Conservation (phyloP, 2,113 vertebrate species). For the Butastur rufipennis region DNA sequence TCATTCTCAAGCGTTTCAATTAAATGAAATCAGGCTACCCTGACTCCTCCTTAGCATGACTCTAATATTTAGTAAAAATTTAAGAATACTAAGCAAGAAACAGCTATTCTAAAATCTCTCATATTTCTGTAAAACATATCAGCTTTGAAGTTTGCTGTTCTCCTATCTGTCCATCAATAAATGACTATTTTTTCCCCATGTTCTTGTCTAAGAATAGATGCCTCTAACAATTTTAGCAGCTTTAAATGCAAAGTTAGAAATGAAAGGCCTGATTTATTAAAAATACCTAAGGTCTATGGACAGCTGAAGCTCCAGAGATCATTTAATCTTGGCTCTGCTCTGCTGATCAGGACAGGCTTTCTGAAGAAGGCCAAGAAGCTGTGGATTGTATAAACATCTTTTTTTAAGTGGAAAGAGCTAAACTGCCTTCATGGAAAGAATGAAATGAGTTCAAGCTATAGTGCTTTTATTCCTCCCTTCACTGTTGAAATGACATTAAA, state of each 20-base stretch:
- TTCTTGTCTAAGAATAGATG: neutral
- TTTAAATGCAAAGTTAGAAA: neutral
- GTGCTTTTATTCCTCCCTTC: neutral
- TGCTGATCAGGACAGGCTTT: neutral
- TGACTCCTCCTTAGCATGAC: neutral
- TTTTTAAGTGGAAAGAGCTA: neutral
- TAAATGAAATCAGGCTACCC: neutral
- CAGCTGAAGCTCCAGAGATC: neutral
- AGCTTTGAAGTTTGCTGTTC: neutral
- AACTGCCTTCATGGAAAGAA: slow-evolving; percentile 3
- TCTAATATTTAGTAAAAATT: neutral
- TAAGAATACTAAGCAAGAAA: neutral
- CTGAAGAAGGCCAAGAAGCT: neutral
- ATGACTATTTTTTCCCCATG: neutral
- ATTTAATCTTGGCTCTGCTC: neutral
- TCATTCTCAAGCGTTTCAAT: neutral
- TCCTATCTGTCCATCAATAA: neutral
- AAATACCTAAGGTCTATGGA: neutral
- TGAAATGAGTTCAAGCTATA: neutral
- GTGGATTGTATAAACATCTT: neutral
- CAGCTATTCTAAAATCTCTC: neutral
- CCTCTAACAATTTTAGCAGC: neutral
- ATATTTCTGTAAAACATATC: neutral
- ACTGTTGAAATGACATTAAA: slow-evolving; percentile 22
- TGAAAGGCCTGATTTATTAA: neutral